A percentile compares a stretch with the other conserved stretches of the same genome.
Evolutionary conservation across 1,140 invertebrate species (phyloP).

Genomic region (honey bee (Apis mellifera)): Amel_HAv3.1 CM009936.2:5608501-5609000

Average conservation of each 20-base stretch:
- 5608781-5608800: slow-evolving; percentile 47
- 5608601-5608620: slow-evolving; percentile 77
- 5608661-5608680: slow-evolving; percentile 49
- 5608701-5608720: neutral
- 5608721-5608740: neutral
- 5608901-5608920: neutral
- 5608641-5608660: slow-evolving; percentile 67
- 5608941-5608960: slow-evolving; percentile 63
- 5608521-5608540: neutral
- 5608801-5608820: slow-evolving; percentile 67
- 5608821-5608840: slow-evolving; percentile 75
- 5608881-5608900: slow-evolving; percentile 17
- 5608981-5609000: slow-evolving; percentile 75
- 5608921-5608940: slow-evolving; percentile 4
- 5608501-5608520: slow-evolving; percentile 9
- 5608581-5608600: slow-evolving; percentile 78
- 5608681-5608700: neutral
- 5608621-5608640: slow-evolving; percentile 78
- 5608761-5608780: slow-evolving; percentile 20
- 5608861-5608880: slow-evolving; percentile 62
- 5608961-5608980: slow-evolving; percentile 75
- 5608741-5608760: slow-evolving; percentile 16
- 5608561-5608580: slow-evolving; percentile 70
- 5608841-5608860: slow-evolving; percentile 78
- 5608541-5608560: slow-evolving; percentile 8